A percentile compares a stretch with the other conserved stretches of the same genome.
phyloP scores from a whole-genome alignment of 2,888 invertebrate genomes.

The Nephrotoma flavescens region DNA sequence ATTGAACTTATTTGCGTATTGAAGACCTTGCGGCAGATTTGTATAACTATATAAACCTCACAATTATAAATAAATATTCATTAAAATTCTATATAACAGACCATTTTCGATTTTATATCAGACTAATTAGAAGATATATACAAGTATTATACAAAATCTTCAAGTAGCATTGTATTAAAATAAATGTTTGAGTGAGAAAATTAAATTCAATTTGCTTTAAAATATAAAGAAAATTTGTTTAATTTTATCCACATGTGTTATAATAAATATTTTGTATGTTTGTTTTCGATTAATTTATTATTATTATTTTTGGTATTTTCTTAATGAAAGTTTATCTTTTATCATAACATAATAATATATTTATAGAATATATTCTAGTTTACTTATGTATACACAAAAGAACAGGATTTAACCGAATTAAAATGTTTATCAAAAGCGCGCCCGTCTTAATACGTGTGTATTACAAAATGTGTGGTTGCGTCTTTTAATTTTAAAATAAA shows the following conservation, averaged over 20 bases:
- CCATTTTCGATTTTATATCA: neutral
- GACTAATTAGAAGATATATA: neutral
- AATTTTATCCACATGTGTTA: neutral
- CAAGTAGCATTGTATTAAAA: neutral
- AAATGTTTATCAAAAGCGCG: neutral
- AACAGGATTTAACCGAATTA: neutral
- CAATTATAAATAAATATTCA: neutral
- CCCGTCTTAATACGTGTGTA: neutral
- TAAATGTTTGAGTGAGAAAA: neutral
- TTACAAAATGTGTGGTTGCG: neutral
- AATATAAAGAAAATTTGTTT: neutral
- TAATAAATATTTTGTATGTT: neutral
- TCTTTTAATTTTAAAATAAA: neutral
- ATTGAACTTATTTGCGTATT: neutral
- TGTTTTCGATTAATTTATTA: neutral
- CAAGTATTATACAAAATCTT: neutral
- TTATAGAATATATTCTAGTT: neutral
- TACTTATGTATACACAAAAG: neutral
- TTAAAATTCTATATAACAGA: neutral
- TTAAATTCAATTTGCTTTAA: neutral
- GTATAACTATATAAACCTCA: neutral
- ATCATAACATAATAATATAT: neutral
- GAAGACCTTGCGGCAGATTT: neutral
- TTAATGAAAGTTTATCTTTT: neutral
- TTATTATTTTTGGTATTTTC: neutral